Base-by-base conservation (phyloP, 2,113 vertebrate genomes). In the Gobio gobio region DNA sequence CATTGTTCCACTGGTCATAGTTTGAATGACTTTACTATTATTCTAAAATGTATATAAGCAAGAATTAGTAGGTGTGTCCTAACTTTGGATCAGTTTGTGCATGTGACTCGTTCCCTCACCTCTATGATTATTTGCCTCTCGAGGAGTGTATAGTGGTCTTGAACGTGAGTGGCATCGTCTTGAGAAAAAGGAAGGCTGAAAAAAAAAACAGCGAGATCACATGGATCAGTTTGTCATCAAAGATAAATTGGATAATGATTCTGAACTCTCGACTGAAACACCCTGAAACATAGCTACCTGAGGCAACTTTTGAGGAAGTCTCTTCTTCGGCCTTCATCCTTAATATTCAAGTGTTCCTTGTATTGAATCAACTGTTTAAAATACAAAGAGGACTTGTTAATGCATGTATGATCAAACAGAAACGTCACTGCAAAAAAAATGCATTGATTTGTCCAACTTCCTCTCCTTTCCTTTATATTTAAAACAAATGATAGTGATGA, bases 101-200 rank as follows among this genome's bases (percentile, higher is more conserved):
- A 26, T 13, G 10, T 29, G 14, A 74, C 22, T 66, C 7, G 78
- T 18, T 86, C 24, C 16, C 93, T 91, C 78, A 99, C 98, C 96
- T 99, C 97, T 45, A 99, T 96, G 83, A 99, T 96, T 90, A 99
- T 97, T 93, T 99, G 98, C 64, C 98, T 92, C 89, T 99, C 98
- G 93, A 99, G 92, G 66, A 99, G 94, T 0, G 96, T 97, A 82
- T 96, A 97, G 90, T 99, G 98, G 86, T 99, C 98, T 93, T 97
- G 96, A 58, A 99, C 89, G n/a, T 97, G 96, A 82, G 89, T 87
- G 6, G 89, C 88, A 86, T 99, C 98, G 78, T 99, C 98, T 24
- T 92, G 85, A 86, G 96, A 95, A 91, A 99, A 98, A 0, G 96
- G 96, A 49, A 99, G 95, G 90, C 98, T 99, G 82, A 3, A 86